phyloP scores from a whole-genome alignment of 2,113 vertebrate genomes.

The Neotragus pygmaeus region DNA sequence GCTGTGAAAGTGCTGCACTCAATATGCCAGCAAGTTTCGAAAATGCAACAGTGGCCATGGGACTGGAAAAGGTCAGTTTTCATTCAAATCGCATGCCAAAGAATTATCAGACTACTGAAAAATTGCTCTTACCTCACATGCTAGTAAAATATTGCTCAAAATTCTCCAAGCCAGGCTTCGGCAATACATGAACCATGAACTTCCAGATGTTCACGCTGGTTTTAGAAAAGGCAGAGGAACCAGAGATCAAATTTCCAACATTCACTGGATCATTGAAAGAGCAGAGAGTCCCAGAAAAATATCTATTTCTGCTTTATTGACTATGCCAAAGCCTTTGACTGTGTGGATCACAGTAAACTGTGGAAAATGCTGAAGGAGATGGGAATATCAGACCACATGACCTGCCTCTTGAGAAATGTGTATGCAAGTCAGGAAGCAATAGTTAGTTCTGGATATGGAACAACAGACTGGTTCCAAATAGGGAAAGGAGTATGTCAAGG shows the following conservation, averaged over 20 bases:
- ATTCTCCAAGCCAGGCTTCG: not conserved
- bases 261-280: fast-evolving
- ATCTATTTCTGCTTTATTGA: not conserved
- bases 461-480: not conserved
- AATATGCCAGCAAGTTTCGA: not conserved
- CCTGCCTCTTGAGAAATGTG: not conserved
- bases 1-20: not conserved
- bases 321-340: not conserved
- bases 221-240: not conserved
- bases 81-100: not conserved
- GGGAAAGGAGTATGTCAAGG: not conserved
- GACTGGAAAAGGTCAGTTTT: not conserved
- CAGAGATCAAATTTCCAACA: not conserved
- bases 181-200: not conserved
- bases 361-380: not conserved
- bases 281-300: not conserved
- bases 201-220: not conserved
- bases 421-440: not conserved
- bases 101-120: not conserved
- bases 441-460: not conserved
- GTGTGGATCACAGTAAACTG: not conserved
- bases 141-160: not conserved
- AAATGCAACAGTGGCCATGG: not conserved
- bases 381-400: not conserved
- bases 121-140: not conserved